A percentile compares a stretch with the other conserved stretches of the same genome.
Evolutionary conservation across 2,888 invertebrate genomes (phyloP).

Genomic region (Formica aserva): DNA sequence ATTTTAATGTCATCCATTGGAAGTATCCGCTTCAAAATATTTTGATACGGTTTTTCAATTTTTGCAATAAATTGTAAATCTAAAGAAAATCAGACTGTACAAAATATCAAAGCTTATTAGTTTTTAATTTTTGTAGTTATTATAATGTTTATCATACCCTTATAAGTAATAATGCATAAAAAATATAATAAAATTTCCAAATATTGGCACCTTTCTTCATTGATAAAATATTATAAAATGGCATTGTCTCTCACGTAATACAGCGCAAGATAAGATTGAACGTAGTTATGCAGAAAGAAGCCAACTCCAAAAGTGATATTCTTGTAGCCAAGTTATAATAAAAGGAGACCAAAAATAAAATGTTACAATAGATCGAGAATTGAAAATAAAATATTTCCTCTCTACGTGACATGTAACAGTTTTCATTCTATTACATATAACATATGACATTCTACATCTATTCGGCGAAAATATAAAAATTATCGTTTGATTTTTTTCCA

Average conservation of each 20-base stretch:
- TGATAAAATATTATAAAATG: not conserved
- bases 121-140: not conserved
- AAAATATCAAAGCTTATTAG: not conserved
- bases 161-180: not conserved
- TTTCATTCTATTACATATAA: not conserved
- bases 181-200: not conserved
- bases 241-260: not conserved
- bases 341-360: not conserved
- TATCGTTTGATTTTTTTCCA: not conserved
- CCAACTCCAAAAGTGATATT: not conserved
- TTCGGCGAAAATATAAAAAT: not conserved
- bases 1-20: not conserved
- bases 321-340: not conserved
- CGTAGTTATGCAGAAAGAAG: not conserved
- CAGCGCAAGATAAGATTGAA: not conserved
- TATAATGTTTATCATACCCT: not conserved
- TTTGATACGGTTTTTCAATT: not conserved
- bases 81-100: not conserved
- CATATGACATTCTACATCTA: not conserved
- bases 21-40: not conserved
- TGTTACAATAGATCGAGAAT: not conserved
- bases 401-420: not conserved
- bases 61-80: not conserved
- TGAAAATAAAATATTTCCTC: not conserved
- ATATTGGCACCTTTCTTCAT: conserved; percentile 10